These are phyloP conservation scores for Oxystoma pomonae DNA, from an alignment of 2,888 invertebrate species.

Conservation along the genomic window DNA sequence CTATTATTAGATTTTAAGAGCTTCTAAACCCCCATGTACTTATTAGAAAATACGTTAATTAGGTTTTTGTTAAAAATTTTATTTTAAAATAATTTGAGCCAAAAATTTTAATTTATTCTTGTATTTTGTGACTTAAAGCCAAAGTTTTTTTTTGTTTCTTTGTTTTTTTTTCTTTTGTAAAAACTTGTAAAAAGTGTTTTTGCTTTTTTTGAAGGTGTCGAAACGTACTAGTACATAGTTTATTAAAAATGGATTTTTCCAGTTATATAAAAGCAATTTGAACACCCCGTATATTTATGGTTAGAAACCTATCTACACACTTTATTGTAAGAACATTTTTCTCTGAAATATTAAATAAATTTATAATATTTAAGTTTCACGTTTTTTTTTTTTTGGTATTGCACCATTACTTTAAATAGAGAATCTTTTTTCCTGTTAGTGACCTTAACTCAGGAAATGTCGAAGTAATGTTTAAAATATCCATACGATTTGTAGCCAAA, in stretches of 20 bases:
- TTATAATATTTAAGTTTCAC: background rate
- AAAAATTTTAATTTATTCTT: conserved; percentile 13
- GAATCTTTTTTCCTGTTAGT: no score
- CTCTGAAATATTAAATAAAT: background rate
- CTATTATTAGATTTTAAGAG: background rate
- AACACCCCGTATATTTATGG: background rate
- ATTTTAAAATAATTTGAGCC: conserved; percentile 10
- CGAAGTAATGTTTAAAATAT: no score
- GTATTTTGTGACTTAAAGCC: conserved; percentile 22
- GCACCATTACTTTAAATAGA: no score
- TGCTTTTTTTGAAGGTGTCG: conserved; percentile 26
- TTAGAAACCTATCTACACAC: background rate
- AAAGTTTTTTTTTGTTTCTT: conserved; percentile 22
- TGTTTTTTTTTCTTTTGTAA: conserved; percentile 12
- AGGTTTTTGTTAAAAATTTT: background rate
- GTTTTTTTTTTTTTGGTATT: no score
- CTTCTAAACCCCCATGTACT: conserved; percentile 1
- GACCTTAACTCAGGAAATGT: no score
- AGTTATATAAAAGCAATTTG: background rate
- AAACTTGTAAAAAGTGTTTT: conserved; percentile 29
- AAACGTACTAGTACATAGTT: conserved; percentile 34
- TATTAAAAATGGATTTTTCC: background rate
- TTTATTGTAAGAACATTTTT: background rate
- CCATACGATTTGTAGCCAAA: no score
- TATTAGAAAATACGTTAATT: conserved; percentile 1